These are phyloP conservation scores for Dicerorhinus sumatrensis DNA, from an alignment of 2,113 vertebrate genomes.

Conservation along the genomic window DNA sequence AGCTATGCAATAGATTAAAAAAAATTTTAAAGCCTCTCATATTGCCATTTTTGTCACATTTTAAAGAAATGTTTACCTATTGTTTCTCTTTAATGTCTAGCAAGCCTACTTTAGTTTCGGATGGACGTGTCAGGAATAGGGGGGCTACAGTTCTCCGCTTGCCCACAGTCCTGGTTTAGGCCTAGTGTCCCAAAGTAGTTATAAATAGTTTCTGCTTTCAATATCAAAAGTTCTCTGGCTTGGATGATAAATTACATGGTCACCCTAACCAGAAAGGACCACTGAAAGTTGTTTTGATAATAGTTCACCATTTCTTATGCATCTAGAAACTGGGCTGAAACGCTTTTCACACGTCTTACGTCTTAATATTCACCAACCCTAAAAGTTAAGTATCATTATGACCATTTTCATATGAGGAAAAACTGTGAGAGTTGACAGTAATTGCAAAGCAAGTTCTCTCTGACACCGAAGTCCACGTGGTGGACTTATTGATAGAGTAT, in stretches of 20 bases:
- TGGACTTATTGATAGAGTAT: too few relatives aligned
- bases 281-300: background rate
- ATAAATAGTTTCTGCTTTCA: background rate
- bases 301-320: background rate
- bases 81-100: background rate
- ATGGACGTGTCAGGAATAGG: background rate
- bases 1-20: background rate
- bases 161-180: background rate
- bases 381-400: background rate
- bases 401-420: slow-evolving; percentile 11
- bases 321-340: slow-evolving; percentile 21
- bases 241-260: background rate
- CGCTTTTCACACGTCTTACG: background rate
- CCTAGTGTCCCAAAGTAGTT: background rate
- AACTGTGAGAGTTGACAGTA: background rate
- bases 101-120: background rate
- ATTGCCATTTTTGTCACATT: background rate
- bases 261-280: background rate
- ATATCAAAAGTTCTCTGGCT: background rate
- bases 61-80: background rate
- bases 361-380: background rate
- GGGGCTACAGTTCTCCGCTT: background rate
- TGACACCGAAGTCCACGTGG: background rate
- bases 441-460: background rate
- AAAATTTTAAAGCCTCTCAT: background rate